Conservation (phyloP, 2,888 invertebrate species). For the Lottia gigantea region DNA sequence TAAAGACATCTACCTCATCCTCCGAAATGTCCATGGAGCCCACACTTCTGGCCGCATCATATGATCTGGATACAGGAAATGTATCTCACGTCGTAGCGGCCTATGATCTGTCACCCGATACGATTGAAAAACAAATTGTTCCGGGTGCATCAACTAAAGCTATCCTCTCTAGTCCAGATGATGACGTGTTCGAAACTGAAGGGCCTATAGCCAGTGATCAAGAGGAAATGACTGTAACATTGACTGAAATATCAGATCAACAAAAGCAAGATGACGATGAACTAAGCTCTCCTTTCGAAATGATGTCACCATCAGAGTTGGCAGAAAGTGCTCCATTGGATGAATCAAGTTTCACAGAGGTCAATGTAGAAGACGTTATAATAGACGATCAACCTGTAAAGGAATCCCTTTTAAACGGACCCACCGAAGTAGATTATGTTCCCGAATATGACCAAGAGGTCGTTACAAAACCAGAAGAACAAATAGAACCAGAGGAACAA, state of each 20-base stretch:
- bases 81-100: slow-evolving; percentile 69
- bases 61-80: slow-evolving; percentile 74
- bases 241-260: slow-evolving; percentile 1
- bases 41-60: slow-evolving; percentile 90
- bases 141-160: slow-evolving; percentile 70
- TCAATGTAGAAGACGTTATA: neutral
- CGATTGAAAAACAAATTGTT: slow-evolving; percentile 72
- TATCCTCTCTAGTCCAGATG: slow-evolving; percentile 68
- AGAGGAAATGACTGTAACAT: slow-evolving; percentile 12
- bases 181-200: slow-evolving; percentile 68
- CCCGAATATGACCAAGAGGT: slow-evolving; percentile 65
- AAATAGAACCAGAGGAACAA: neutral
- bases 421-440: slow-evolving; percentile 71
- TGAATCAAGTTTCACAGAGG: slow-evolving; percentile 18
- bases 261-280: slow-evolving; percentile 36
- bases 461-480: neutral
- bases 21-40: slow-evolving; percentile 86
- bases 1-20: slow-evolving; percentile 71
- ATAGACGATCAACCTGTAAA: neutral
- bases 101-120: slow-evolving; percentile 65
- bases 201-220: slow-evolving; percentile 48
- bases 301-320: slow-evolving; percentile 54
- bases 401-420: slow-evolving; percentile 67
- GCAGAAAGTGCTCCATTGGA: slow-evolving; percentile 25
- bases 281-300: slow-evolving; percentile 61